Evolutionary conservation across 2,113 vertebrate genomes (phyloP), one percentile per base, ranked within the genome.

Genomic region (Callionymus lyra): DNA sequence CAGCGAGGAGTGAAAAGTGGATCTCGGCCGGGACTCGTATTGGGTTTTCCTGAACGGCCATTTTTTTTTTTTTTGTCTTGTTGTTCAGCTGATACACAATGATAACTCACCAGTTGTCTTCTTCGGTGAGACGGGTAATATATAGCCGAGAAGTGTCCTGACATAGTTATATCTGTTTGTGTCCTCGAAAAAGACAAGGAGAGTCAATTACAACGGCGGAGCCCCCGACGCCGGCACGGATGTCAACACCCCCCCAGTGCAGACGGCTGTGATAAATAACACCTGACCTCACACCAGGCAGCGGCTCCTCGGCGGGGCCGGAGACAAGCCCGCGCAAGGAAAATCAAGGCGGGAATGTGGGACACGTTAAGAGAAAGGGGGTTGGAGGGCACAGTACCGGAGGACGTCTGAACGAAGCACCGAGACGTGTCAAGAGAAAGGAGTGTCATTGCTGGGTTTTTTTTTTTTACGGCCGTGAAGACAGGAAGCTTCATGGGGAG

Each of bases 31-130:
- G 43, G 59, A 51, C 39, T 44, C 53, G 33, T 55, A 68, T 68
- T 76, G 57, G 43, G 42, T 63, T 45, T 65, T 64, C 62, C 56
- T 64, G 44, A 68, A 8, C 21, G 21, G 21, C 8, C 8, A 27
- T 27, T 27, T 27, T 27, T 27, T n/a, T n/a, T n/a, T n/a, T n/a
- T n/a, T n/a, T n/a, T n/a, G n/a, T n/a, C n/a, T n/a, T n/a, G n/a
- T n/a, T 27, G 21, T 27, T 27, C 58, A 61, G 63, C 77, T 74
- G 79, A 77, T 53, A 71, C 74, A 74, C 76, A 88, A 86, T 84
- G 85, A 92, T 91, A 89, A 88, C 87, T 91, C 85, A 85, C 82
- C 84, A 59, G 84, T 88, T 89, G 89, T 90, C 89, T 84, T 84
- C 81, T 79, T 83, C 34, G 12, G 74, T 82, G 85, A 84, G 80